Base-by-base conservation (phyloP, 2,797 vertebrate genomes). In the Gymnothorax reevesii region DNA sequence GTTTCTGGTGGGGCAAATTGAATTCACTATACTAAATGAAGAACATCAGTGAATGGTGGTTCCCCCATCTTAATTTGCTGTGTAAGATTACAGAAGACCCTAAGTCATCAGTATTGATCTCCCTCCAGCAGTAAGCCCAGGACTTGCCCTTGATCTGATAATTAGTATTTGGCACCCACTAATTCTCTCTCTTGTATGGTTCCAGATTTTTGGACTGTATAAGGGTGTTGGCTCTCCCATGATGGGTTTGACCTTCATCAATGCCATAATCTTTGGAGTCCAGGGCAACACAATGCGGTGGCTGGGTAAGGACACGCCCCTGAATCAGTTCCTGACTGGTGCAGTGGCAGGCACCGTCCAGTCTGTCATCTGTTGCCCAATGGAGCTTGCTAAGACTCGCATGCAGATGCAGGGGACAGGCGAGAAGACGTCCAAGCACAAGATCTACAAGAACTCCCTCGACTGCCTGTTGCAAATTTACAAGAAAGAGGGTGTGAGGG, bases 161-260 rank as follows among this genome's bases (percentile, higher is more conserved):
- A 85, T 22, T 57, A 15, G 49, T 2, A 73, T 17, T 75, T n/a
- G 49, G 57, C 27, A 57, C 85, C 20, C 66, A 42, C 87, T 83
- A 86, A 17, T n/a, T n/a, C 64, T 42, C 9, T n/a, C 25, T 25
- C 83, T 54, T 8, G 25, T 57, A 86, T 85, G 84, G 80, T 86
- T 77, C 75, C 92, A 99, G 99, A 89, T 96, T 84, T 91, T 97
- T 88, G 99, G 99, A 85, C 96, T 99, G 86, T 99, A 99, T 91
- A 99, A 98, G 96, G 99, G 99, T 75, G 97, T 99, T 57, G 98
- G 98, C 75, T 99, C 99, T 1, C 99, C 99, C 8, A 99, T 99
- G 97, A 98, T 99, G 98, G 99, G 99, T 87, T 96, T 99, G 3
- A 98, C 98, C 0, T 99, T 99, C 94, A 99, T 99, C 95, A 99